Percentiles rank a stretch among this genome's conserved stretches.
phyloP scores from a whole-genome alignment of 1,140 invertebrate genomes.

The fruit fly (Drosophila melanogaster) region DNA sequence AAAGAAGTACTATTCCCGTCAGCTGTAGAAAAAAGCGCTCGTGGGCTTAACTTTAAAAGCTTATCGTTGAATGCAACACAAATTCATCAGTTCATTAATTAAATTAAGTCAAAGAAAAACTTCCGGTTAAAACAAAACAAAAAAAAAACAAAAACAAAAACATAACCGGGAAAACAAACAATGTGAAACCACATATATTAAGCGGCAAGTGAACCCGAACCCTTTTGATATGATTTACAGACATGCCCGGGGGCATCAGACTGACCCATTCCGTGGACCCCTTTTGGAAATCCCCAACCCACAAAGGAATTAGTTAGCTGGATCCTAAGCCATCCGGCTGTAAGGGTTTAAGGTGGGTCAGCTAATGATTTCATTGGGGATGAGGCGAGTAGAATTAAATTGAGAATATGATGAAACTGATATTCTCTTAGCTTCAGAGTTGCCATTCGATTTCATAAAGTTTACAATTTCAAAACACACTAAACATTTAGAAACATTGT shows the following conservation, averaged over 20 bases:
- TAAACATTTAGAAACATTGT: too few species aligned
- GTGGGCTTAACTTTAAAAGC: conserved; percentile 12
- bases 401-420: conserved; percentile 11
- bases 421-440: conserved; percentile 6
- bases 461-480: not conserved
- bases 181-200: conserved; percentile 76
- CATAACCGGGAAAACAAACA: conserved; percentile 38
- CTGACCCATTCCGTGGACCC: conserved; percentile 26
- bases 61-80: conserved; percentile 15
- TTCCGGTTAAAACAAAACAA: conserved; percentile 30
- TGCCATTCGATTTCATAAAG: not conserved
- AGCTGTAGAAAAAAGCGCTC: conserved; percentile 7
- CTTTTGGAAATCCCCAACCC: conserved; percentile 8
- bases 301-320: conserved; percentile 27
- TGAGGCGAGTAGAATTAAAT: not conserved
- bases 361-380: conserved; percentile 68
- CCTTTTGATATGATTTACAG: conserved; percentile 65
- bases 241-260: conserved; percentile 37
- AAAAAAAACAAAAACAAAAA: conserved; percentile 33
- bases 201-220: conserved; percentile 47
- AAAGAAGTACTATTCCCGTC: conserved; percentile 5
- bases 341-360: conserved; percentile 30
- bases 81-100: conserved; percentile 74
- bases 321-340: conserved; percentile 28
- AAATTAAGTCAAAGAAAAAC: conserved; percentile 59